A percentile compares a stretch with the other conserved stretches of the same genome.
These are phyloP conservation scores for Cheumatopsyche charites DNA, from an alignment of 1,140 invertebrate genomes.

Conservation along the genomic window DNA sequence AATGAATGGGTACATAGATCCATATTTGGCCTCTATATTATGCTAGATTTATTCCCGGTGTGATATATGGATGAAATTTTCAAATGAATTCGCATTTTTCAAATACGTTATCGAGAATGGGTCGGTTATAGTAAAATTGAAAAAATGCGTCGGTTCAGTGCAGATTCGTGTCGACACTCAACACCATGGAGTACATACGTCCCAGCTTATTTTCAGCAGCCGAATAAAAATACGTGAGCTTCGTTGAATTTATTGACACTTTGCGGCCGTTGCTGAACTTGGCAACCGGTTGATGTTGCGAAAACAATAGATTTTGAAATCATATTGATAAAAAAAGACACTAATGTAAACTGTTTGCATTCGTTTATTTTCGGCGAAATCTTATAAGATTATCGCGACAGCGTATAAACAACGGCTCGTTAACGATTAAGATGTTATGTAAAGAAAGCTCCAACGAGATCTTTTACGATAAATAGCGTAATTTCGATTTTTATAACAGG, in stretches of 20 bases:
- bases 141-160: conserved; percentile 4
- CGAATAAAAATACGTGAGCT: conserved; percentile 10
- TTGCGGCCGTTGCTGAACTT: neutral
- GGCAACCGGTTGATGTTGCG: neutral
- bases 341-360: neutral
- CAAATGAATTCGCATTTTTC: neutral
- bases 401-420: too few species aligned
- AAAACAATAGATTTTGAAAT: conserved; percentile 6
- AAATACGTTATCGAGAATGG: neutral
- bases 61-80: too few species aligned
- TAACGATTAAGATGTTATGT: too few species aligned
- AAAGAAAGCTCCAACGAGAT: too few species aligned
- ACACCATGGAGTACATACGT: neutral
- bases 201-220: neutral
- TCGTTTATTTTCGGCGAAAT: neutral
- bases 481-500: too few species aligned
- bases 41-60: too few species aligned
- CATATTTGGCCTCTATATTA: too few species aligned
- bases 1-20: too few species aligned
- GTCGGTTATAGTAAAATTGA: neutral
- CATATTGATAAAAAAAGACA: neutral
- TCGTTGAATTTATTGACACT: conserved; percentile 12
- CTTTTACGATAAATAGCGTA: too few species aligned
- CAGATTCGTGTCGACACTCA: neutral
- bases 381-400: neutral